phyloP scores from a whole-genome alignment of 2,113 vertebrate genomes.

The Actenoides lindsayi region DNA sequence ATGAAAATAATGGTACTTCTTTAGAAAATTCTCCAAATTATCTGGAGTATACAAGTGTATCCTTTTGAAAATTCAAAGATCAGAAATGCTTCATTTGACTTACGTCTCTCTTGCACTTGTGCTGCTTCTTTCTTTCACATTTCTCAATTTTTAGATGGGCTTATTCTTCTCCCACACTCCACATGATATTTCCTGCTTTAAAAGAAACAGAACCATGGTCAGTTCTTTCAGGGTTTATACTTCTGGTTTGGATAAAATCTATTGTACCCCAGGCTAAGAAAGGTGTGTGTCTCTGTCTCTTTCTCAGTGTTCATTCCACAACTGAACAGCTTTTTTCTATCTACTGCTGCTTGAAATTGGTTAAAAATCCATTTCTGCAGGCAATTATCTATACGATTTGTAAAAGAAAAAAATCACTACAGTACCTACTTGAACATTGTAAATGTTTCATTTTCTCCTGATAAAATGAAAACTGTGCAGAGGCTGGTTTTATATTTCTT shows the following conservation, averaged over 20 bases:
- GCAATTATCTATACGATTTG: neutral
- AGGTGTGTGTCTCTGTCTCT: neutral
- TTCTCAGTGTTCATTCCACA: neutral
- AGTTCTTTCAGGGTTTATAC: neutral
- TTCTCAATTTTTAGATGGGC: neutral
- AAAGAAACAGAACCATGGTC: neutral
- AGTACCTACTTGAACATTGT: neutral
- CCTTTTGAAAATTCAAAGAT: neutral
- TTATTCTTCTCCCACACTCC: neutral
- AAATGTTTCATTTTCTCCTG: neutral
- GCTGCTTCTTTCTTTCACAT: neutral
- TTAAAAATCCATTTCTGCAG: neutral
- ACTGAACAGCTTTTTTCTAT: neutral
- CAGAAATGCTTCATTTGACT: neutral
- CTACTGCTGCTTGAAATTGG: neutral
- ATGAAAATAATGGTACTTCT: neutral
- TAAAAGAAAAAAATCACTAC: neutral
- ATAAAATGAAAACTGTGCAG: neutral
- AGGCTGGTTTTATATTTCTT: neutral
- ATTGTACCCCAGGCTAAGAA: neutral
- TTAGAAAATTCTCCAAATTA: neutral
- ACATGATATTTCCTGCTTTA: neutral
- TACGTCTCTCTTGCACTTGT: neutral
- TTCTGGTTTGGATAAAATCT: neutral
- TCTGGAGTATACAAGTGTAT: neutral